Evolutionary conservation across 1,140 invertebrate species (phyloP), one percentile per base, ranked within the genome.

Genomic region (Heliconius hewitsoni): DNA sequence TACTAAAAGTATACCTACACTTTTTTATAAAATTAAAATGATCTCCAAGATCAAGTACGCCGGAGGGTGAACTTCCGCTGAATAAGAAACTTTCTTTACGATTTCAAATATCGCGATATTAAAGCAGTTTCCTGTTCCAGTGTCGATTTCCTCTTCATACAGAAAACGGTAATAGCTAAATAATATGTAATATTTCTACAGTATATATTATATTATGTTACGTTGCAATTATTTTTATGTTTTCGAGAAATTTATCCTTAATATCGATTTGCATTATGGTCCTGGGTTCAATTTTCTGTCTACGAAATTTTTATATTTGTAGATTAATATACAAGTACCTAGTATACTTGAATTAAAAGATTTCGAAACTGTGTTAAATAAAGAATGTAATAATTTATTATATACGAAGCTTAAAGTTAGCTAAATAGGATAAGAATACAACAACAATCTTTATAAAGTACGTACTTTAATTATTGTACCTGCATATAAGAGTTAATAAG

Each of bases 101-200:
- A 30, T 77, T 11, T 77, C 76, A 46, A 77, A 77, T 77, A 77
- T 71, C 70, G 42, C 60, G 16, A 77, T 77, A 77, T 77, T 71
- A 77, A 77, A 77, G 27, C 30, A 55, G 42, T 76, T 76, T 39
- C 46, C 60, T 27, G 42, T 52, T 55, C 50, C 50, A 77, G 50
- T 55, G 27, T 30, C 70, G 30, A 52, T 72, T 72, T 71, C 71
- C 71, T 71, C 23, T 71, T 27, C 30, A 19, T 71, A 71, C 30
- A 1, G 8, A 71, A 39, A 39, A 66, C 9, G 16, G 60, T 9
- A 66, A 16, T 66, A 27, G 60, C n/a, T 8, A 37, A 37, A 37
- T 27, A 16, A 27, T 66, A 16, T 66, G 0, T 66, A 3, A 37
- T 60, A 60, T 60, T 23, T 9, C 19, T 60, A 23, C 8, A 11